These are phyloP conservation scores for Hyphantria cunea DNA, from an alignment of 1,140 invertebrate genomes.

Conservation along the genomic window DNA sequence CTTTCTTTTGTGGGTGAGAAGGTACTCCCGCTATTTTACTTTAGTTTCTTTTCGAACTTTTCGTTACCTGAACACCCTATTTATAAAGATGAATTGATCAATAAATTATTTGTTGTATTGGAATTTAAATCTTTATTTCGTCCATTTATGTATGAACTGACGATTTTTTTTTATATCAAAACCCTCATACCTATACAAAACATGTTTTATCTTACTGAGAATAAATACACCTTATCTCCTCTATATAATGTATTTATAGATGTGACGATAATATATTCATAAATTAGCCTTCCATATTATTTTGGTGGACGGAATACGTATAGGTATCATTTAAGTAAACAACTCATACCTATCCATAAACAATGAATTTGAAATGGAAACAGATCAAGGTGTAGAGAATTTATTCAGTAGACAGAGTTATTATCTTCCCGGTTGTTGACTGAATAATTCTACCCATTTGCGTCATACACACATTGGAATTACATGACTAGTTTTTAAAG, in stretches of 20 bases:
- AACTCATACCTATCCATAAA: no score
- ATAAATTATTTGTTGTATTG: constrained; percentile 11
- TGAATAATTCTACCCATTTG: constrained; percentile 60
- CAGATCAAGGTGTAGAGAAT: constrained; percentile 62
- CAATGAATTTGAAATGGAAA: constrained; percentile 42
- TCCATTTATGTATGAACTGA: no score
- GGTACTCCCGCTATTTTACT: neutral
- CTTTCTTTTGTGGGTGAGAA: no score
- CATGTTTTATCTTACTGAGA: no score
- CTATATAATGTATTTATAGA: no score
- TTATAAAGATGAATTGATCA: neutral
- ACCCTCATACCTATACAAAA: no score
- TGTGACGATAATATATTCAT: no score
- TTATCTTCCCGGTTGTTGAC: constrained; percentile 50
- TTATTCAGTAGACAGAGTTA: constrained; percentile 42
- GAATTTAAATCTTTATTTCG: constrained; percentile 8
- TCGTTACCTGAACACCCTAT: neutral
- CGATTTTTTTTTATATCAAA: neutral
- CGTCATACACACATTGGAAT: constrained; percentile 60
- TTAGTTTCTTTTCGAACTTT: no score
- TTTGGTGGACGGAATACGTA: no score
- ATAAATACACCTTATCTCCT: no score
- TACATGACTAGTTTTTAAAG: constrained; percentile 37
- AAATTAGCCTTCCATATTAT: no score
- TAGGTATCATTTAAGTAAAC: no score